Percentiles rank a stretch among this genome's conserved stretches.
phyloP scores from a whole-genome alignment of 2,113 vertebrate species.

The Entomyzon cyanotis region DNA sequence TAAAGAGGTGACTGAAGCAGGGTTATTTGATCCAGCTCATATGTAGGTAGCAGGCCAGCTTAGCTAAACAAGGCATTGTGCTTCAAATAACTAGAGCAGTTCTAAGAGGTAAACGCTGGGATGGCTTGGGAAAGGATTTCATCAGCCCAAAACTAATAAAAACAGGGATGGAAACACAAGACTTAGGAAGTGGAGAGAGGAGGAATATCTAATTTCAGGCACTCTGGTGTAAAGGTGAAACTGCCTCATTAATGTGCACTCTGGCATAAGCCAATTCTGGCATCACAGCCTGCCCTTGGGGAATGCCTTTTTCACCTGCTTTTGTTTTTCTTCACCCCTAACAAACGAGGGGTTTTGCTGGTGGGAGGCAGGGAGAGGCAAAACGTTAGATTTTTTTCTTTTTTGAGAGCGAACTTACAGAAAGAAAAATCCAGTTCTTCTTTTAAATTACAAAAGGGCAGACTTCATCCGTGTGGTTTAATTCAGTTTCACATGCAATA shows the following conservation, averaged over 20 bases:
- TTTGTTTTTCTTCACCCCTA: background rate
- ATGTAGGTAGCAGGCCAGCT: background rate
- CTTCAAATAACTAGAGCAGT: background rate
- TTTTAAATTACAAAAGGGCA: background rate
- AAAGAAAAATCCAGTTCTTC: background rate
- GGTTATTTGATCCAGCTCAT: conserved; percentile 1
- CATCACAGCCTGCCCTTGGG: background rate
- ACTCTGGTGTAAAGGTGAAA: conserved; percentile 22
- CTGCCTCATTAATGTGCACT: background rate
- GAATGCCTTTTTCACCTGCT: background rate
- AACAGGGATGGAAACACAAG: background rate
- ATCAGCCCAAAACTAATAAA: conserved; percentile 20
- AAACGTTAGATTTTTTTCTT: background rate
- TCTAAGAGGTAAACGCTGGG: background rate
- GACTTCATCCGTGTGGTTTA: background rate
- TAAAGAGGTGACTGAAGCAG: background rate
- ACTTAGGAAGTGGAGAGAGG: background rate
- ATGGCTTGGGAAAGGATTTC: background rate
- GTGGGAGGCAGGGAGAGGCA: background rate
- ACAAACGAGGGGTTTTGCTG: background rate
- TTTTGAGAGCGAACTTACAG: background rate
- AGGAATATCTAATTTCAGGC: conserved; percentile 9
- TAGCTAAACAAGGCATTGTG: background rate
- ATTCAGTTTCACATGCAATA: conserved; percentile 57
- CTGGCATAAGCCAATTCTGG: background rate